Percentiles rank a stretch among this genome's conserved stretches.
Conservation (phyloP, 2,113 vertebrate species). For the Syngnathus typhle region DNA sequence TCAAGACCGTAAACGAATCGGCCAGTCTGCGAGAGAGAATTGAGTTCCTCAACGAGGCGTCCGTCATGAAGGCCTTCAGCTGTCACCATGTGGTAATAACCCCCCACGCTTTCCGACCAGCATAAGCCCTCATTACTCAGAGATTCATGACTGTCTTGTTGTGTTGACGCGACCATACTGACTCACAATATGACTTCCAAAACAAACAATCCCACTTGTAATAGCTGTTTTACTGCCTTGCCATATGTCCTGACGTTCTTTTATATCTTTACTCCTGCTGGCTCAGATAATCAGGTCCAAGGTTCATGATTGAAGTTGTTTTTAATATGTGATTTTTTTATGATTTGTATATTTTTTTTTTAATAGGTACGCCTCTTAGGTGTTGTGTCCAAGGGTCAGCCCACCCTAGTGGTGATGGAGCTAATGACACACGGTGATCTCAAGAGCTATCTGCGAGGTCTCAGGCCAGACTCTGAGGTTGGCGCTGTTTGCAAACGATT, state of each 20-base stretch:
- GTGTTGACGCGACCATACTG: conserved; percentile 27
- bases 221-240: background rate
- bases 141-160: conserved; percentile 20
- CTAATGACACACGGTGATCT: conserved; percentile 94
- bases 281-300: background rate
- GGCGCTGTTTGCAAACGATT: background rate
- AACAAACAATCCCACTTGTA: conserved; percentile 27
- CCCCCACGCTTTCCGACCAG: background rate
- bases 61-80: conserved; percentile 96
- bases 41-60: conserved; percentile 96
- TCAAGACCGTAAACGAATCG: conserved; percentile 93
- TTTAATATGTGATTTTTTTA: background rate
- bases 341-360: background rate
- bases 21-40: conserved; percentile 93
- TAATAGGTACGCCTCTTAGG: conserved; percentile 88
- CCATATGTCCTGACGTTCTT: conserved; percentile 2
- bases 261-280: background rate
- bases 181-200: conserved; percentile 40
- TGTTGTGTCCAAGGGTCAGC: conserved; percentile 94
- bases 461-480: conserved; percentile 92
- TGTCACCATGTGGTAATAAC: conserved; percentile 92
- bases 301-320: background rate
- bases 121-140: conserved; percentile 32
- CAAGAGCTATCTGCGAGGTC: conserved; percentile 88
- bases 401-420: conserved; percentile 94